Percentiles rank a stretch among this genome's conserved stretches.
These are phyloP conservation scores for Alviniconcha strummeri DNA, from an alignment of 2,888 invertebrate species.

Conservation along the genomic window DNA sequence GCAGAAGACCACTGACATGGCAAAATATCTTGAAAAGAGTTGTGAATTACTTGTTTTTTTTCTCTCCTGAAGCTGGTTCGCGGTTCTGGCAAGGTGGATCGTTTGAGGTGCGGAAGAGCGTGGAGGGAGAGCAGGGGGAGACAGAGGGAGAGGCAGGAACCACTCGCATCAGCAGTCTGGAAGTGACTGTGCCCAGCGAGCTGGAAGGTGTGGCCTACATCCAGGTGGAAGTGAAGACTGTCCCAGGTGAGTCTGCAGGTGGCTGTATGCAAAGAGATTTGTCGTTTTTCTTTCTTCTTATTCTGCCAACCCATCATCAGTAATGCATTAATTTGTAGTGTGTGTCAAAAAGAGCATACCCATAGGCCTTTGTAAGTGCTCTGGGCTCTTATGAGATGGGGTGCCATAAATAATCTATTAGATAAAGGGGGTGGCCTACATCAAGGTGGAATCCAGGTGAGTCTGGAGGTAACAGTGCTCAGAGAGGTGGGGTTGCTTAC, in stretches of 20 bases:
- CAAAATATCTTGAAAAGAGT: too few species aligned
- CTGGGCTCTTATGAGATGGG: too few species aligned
- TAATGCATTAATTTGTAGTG: too few species aligned
- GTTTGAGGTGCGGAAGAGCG: slow-evolving; percentile 95
- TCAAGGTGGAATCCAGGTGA: slow-evolving; percentile 61
- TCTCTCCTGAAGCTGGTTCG: slow-evolving; percentile 83
- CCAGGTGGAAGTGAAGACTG: slow-evolving; percentile 95
- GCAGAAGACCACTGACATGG: too few species aligned
- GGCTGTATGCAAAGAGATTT: too few species aligned
- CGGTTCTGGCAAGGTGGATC: slow-evolving; percentile 94
- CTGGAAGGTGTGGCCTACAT: slow-evolving; percentile 97
- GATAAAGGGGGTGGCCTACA: too few species aligned
- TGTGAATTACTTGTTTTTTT: too few species aligned
- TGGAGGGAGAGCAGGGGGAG: slow-evolving; percentile 84
- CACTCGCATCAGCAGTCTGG: slow-evolving; percentile 87
- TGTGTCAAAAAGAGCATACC: too few species aligned
- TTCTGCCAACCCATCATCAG: too few species aligned
- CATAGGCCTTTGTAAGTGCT: too few species aligned
- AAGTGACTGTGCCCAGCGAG: slow-evolving; percentile 94
- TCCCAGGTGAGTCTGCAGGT: slow-evolving; percentile 73
- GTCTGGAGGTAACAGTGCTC: slow-evolving; percentile 92
- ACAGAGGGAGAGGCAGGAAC: slow-evolving; percentile 94
- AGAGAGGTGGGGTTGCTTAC: slow-evolving; percentile 97
- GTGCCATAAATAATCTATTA: too few species aligned
- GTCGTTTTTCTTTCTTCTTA: too few species aligned